Evolutionary conservation across 2,888 invertebrate genomes (phyloP).

Genomic region (Marasmarcha lunaedactyla): DNA sequence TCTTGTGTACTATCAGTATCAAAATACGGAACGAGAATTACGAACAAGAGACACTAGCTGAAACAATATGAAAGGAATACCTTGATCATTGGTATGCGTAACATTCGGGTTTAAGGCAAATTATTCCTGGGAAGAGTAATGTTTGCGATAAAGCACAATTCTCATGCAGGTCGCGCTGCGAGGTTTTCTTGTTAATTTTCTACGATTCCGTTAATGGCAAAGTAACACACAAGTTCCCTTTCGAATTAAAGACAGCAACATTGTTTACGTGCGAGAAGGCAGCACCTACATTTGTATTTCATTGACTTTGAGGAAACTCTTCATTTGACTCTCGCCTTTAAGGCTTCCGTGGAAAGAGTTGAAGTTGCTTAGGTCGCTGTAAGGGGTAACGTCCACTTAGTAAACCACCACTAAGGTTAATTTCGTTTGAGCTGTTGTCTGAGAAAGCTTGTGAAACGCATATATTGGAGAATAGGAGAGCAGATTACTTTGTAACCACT

Average conservation of each 20-base stretch:
- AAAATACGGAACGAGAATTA: no score
- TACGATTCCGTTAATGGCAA: slow-evolving; percentile 50
- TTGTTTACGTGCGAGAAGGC: slow-evolving; percentile 32
- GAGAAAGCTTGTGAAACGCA: no score
- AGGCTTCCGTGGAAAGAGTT: no score
- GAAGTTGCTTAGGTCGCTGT: not conserved
- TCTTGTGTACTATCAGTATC: no score
- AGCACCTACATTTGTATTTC: slow-evolving; percentile 2
- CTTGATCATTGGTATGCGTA: slow-evolving; percentile 30
- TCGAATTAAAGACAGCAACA: slow-evolving; percentile 37
- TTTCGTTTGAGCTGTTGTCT: not conserved
- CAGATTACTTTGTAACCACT: no score
- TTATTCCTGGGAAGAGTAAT: slow-evolving; percentile 22
- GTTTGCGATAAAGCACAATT: slow-evolving; percentile 33
- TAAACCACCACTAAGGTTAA: not conserved
- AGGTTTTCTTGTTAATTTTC: slow-evolving; percentile 49
- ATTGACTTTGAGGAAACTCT: no score
- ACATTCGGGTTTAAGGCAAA: slow-evolving; percentile 27
- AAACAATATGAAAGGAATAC: slow-evolving; percentile 5
- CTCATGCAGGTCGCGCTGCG: slow-evolving; percentile 43
- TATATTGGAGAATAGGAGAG: no score
- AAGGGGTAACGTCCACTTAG: not conserved
- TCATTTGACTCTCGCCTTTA: no score
- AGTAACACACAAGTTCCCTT: slow-evolving; percentile 50
- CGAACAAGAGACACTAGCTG: no score